phyloP scores from a whole-genome alignment of 64 coral and sea anemone species.

The Platygyra sinensis region DNA sequence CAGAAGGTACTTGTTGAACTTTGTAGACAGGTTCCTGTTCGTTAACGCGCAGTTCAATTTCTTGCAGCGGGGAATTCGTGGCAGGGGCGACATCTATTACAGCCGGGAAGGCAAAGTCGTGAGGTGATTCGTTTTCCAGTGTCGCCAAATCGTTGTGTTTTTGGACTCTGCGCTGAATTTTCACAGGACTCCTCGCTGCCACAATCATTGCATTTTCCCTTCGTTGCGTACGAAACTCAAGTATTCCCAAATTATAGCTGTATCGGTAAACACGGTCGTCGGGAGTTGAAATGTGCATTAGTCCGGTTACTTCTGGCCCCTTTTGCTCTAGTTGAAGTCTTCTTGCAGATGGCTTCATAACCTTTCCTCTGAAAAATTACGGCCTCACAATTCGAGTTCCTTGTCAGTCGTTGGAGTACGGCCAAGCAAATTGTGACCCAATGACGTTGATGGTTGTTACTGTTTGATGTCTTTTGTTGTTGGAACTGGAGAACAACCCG shows the following conservation, averaged over 20 bases:
- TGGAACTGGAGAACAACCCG: no score
- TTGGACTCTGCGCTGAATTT: background rate
- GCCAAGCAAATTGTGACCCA: no score
- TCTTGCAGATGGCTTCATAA: background rate
- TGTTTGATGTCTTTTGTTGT: no score
- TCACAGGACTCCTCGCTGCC: background rate
- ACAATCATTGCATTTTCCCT: background rate
- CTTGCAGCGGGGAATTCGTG: background rate
- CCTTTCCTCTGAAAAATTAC: background rate
- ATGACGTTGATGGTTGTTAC: no score
- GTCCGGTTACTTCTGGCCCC: background rate
- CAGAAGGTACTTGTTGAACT: background rate
- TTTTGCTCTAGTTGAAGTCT: background rate
- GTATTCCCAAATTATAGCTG: constrained; percentile 43
- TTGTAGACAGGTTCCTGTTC: background rate
- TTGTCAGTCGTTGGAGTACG: no score
- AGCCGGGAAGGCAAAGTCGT: background rate
- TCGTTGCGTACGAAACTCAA: background rate
- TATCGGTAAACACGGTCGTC: constrained; percentile 3
- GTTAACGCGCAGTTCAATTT: background rate
- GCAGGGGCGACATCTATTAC: background rate
- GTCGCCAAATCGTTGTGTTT: background rate
- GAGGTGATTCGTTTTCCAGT: background rate
- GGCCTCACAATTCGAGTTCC: background rate
- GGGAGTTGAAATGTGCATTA: background rate